Base-by-base conservation (phyloP, 2,797 vertebrate genomes). In the Mallotus villosus region DNA sequence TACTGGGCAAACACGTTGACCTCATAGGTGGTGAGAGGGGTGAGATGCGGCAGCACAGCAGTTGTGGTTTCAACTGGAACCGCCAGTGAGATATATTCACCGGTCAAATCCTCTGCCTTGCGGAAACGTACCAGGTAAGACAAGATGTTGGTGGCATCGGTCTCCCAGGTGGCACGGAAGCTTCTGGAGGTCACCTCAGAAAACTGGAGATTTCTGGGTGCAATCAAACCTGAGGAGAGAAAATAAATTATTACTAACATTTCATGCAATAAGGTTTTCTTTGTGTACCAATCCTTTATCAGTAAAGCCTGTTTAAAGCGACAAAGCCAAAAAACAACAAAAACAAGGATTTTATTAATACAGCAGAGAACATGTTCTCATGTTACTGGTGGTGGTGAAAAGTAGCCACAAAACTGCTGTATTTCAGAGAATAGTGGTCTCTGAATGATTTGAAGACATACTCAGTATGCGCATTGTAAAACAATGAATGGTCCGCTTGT, bases 1-100 rank as follows among this genome's bases (percentile, higher is more conserved):
- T 98, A 99, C 81, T 98, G 96, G 21, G 97, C 92, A 73, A 96
- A 94, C 79, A 99, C 95, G 4, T 94, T 95, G 83, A 99, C 96
- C 71, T 95, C 77, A 0, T 99, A 99, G 53, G 94, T 86, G 4
- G 98, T 99, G 85, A 98, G 83, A 19, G 97, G 97, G 1, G 84
- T 87, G 53, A 99, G 93, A 76, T 95, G 91, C 69, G 89, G 93
- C 72, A 99, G 92, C 80, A 97, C 59, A 0, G 91, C 87, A 1
- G 93, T 94, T 51, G 88, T 94, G 74, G 93, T 95, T 5, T 94
- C 92, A n/a, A 87, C 86, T 21, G 95, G 92, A 66, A 98, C 91
- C 21, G 94, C 93, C 83, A 98, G 82, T 57, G 96, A 93, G 76
- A 95, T 83, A 71, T 95, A 95, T 0, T 97, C 94, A 75, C 92